Conservation (phyloP, 1,140 invertebrate species). For the Acyrthosiphon pisum region DNA sequence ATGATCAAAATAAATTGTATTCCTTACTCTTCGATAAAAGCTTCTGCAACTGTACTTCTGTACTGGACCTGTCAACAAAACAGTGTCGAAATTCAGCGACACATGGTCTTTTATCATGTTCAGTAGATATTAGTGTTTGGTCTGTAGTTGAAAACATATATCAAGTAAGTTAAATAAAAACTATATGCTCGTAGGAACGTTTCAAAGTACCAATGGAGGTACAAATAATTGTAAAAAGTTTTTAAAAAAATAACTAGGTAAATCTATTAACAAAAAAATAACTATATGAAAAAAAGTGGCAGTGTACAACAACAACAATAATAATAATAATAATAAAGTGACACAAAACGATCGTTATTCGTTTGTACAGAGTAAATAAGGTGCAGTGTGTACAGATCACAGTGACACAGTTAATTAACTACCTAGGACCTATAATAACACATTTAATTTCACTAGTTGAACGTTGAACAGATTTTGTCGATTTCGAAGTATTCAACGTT, state of each 20-base stretch:
- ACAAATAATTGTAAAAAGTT: background rate
- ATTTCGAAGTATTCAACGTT: background rate
- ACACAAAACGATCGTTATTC: background rate
- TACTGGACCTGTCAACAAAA: background rate
- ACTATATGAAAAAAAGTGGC: background rate
- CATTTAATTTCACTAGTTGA: background rate
- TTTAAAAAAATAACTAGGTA: background rate
- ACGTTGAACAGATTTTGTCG: background rate
- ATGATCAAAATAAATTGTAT: background rate
- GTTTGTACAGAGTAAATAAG: background rate
- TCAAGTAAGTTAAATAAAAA: background rate
- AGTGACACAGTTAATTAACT: background rate
- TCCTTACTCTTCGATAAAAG: constrained; percentile 1
- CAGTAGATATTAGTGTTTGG: background rate
- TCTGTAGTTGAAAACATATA: constrained; percentile 3
- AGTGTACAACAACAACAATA: background rate
- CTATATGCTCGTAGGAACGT: background rate
- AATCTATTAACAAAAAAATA: background rate
- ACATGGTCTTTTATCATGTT: constrained; percentile 49
- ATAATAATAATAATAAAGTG: too few relatives aligned
- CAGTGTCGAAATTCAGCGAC: constrained; percentile 35
- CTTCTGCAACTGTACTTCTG: constrained; percentile 43
- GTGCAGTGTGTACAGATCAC: background rate
- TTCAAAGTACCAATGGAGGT: background rate
- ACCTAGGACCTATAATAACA: background rate